Conservation (phyloP, 2,797 vertebrate species). For the Neosilurus hyrtlii region DNA sequence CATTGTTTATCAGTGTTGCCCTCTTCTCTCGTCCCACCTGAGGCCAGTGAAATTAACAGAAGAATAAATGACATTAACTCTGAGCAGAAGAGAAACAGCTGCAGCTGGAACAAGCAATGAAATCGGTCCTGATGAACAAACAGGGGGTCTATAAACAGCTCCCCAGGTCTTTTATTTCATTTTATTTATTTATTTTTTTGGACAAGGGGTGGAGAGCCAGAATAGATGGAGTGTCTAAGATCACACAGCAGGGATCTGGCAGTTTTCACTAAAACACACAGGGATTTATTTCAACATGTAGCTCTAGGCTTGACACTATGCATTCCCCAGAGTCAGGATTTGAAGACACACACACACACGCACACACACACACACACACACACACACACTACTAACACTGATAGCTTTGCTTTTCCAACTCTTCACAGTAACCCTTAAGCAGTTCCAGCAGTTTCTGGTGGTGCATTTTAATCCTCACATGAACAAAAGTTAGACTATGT, state of each 20-base stretch:
- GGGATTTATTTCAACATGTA: slow-evolving; percentile 28
- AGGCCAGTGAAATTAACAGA: slow-evolving; percentile 75
- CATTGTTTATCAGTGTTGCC: slow-evolving; percentile 58
- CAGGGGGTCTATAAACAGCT: slow-evolving; percentile 49
- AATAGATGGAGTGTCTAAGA: slow-evolving; percentile 50
- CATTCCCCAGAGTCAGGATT: slow-evolving; percentile 30
- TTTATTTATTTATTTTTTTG: slow-evolving; percentile 45
- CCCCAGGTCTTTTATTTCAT: slow-evolving; percentile 52
- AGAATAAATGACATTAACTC: slow-evolving; percentile 77
- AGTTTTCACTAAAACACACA: slow-evolving; percentile 38
- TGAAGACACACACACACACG: neutral
- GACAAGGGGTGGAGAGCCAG: slow-evolving; percentile 46
- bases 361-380: neutral
- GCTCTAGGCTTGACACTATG: slow-evolving; percentile 22
- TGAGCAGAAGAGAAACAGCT: slow-evolving; percentile 72
- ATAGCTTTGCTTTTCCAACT: slow-evolving; percentile 46
- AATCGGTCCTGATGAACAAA: slow-evolving; percentile 49
- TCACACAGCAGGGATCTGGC: slow-evolving; percentile 31
- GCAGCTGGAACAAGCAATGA: slow-evolving; percentile 68
- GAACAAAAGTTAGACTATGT: neutral
- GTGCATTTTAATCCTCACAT: neutral
- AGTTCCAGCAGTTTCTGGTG: slow-evolving; percentile 1
- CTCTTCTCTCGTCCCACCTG: slow-evolving; percentile 65
- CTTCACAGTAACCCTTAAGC: slow-evolving; percentile 36
- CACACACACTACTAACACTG: slow-evolving; percentile 5